A percentile compares a stretch with the other conserved stretches of the same genome.
phyloP scores from a whole-genome alignment of 2,797 vertebrate species.

The Trachops cirrhosus region DNA sequence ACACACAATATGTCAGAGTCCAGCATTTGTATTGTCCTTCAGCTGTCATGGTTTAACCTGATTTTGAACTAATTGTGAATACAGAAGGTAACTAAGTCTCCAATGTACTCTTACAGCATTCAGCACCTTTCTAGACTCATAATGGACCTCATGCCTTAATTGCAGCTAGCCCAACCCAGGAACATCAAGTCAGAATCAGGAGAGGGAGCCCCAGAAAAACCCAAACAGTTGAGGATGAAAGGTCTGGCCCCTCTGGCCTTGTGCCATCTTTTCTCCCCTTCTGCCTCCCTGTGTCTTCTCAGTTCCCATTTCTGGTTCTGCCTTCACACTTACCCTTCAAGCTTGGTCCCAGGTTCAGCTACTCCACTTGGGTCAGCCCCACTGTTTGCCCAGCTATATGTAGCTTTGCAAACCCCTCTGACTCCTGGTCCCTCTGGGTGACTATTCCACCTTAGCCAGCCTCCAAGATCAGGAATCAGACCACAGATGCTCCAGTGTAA shows the following conservation, averaged over 20 bases:
- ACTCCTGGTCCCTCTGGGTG: not conserved
- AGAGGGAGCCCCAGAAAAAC: not conserved
- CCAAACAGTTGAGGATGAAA: too few relatives aligned
- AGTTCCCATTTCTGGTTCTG: not conserved
- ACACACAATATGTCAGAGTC: not conserved
- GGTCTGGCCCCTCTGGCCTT: not conserved
- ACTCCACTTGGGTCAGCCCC: not conserved
- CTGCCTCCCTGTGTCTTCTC: not conserved
- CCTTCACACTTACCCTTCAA: not conserved
- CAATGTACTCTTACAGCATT: not conserved
- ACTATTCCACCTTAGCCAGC: not conserved
- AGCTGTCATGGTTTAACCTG: not conserved
- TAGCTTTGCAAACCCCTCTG: not conserved
- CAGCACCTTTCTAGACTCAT: not conserved
- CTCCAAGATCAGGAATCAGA: not conserved
- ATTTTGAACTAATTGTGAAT: not conserved
- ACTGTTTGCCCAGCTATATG: fast-evolving
- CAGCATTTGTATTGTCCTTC: not conserved
- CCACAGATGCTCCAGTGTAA: not conserved
- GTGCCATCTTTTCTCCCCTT: not conserved
- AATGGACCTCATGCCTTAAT: not conserved
- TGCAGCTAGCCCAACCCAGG: fast-evolving
- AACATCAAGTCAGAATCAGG: not conserved
- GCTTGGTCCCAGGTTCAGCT: not conserved
- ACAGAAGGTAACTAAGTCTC: not conserved